Evolutionary conservation across 2,888 invertebrate genomes (phyloP), one percentile per base, ranked within the genome.

Genomic region (Acanthoscelides obtectus): DNA sequence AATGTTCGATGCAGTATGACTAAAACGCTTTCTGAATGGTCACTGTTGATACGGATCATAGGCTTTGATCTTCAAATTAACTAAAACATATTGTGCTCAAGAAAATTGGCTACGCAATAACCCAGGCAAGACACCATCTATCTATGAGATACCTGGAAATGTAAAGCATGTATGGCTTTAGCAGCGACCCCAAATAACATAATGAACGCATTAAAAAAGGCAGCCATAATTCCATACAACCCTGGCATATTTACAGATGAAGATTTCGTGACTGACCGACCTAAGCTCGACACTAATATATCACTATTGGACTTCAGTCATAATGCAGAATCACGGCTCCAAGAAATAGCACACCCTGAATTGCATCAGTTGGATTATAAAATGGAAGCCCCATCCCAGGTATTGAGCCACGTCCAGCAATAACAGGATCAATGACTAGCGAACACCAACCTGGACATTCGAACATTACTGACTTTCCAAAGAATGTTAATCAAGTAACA

Each of bases 91-190:
- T 66, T 66, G 66, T 66, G 66, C 45, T 65, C 22, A 64, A 22
- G 64, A 27, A 64, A 65, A 25, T 22, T 73, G 73, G 71, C 66
- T 73, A 5, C 65, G 22, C 63, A 75, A 70, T 66, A 72, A 78
- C 67, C 77, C 76, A 20, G 77, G 74, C 12, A 77, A 76, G 66
- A 74, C 71, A 8, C 75, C 75, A 69, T 71, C 72, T 0, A 74
- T 75, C 22, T 76, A 77, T 69, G 73, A 77, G 12, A 72, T 78
- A 20, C 69, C 78, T 17, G 78, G 71, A 71, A 76, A 79, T 22
- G 78, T 81, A 20, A 75, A 70, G 73, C n/a, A 72, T 25, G 75
- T 76, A 64, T 75, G 67, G 67, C 78, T 64, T 64, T 78, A 6
- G 65, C 70, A 0, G 20, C 65, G 65, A 70, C 65, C 2, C 70